phyloP scores from a whole-genome alignment of 2,888 invertebrate species.

The Matsumyia berberina region DNA sequence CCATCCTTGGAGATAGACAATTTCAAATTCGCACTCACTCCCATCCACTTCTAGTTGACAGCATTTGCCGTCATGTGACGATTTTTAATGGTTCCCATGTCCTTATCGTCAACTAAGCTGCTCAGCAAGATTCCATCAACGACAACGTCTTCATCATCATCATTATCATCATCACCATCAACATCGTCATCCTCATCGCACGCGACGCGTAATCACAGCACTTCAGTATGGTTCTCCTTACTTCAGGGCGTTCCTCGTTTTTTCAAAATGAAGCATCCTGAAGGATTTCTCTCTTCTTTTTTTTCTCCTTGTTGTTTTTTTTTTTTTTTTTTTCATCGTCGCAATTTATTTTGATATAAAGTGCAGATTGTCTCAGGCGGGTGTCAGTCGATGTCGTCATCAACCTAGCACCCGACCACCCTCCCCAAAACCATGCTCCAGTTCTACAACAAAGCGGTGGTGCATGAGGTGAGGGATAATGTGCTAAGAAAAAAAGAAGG shows the following conservation, averaged over 20 bases:
- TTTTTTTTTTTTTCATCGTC: slow-evolving; percentile 22
- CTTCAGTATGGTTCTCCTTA: slow-evolving; percentile 44
- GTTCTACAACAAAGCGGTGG: background rate
- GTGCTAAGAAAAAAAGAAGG: slow-evolving; percentile 56
- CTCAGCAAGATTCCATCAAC: slow-evolving; percentile 64
- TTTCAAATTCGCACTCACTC: slow-evolving; percentile 32
- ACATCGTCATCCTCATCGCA: slow-evolving; percentile 60
- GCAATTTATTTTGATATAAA: slow-evolving; percentile 76
- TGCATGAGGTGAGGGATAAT: slow-evolving; percentile 58
- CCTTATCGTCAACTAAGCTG: slow-evolving; percentile 71
- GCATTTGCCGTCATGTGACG: slow-evolving; percentile 63
- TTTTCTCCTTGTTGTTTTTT: too few species aligned
- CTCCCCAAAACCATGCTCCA: background rate
- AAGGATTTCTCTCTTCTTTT: slow-evolving; percentile 19
- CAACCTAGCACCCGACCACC: slow-evolving; percentile 32
- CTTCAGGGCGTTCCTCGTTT: slow-evolving; percentile 37
- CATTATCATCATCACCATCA: slow-evolving; percentile 52
- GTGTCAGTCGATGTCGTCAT: slow-evolving; percentile 75
- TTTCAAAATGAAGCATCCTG: slow-evolving; percentile 60
- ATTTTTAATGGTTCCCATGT: slow-evolving; percentile 71
- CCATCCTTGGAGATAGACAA: slow-evolving; percentile 33
- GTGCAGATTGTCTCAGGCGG: slow-evolving; percentile 75
- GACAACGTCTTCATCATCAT: slow-evolving; percentile 73
- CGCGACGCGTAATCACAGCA: slow-evolving; percentile 75
- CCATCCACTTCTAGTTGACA: slow-evolving; percentile 27